Evolutionary conservation across 2,888 invertebrate genomes (phyloP), one percentile per base, ranked within the genome.

Genomic region (Rhogogaster chlorosoma): DNA sequence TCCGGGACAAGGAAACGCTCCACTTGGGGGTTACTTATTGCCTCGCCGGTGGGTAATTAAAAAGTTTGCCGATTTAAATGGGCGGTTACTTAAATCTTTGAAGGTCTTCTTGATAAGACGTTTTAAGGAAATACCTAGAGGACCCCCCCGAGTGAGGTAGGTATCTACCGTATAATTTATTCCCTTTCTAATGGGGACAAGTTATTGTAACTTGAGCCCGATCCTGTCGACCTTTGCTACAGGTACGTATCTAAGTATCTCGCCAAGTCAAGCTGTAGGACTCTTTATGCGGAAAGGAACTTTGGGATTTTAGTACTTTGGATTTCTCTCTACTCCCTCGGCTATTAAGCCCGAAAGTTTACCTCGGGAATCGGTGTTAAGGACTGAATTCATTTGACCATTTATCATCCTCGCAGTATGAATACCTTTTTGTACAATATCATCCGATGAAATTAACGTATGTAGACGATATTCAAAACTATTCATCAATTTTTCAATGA

Each of bases 51-150:
- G 86, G 88, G 86, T 86, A 88, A 90, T 90, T 89, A 88, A 90
- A 89, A 90, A 89, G 90, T 90, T 90, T 87, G 87, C 86, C 87
- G 85, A 87, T 87, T 88, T 84, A 87, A 88, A 88, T 85, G 84
- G 86, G 80, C 70, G 53, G 84, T 53, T 83, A 83, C 64, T 83
- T 70, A 70, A 83, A 67, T 83, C 83, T 83, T 83, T 45, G 83
- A 83, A 83, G 64, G 82, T 78, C 80, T 49, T 38, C 38, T 53
- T 67, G 84, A 84, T 84, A 84, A 84, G 78, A 49, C 49, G 84
- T 45, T 70, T 64, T 49, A 67, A 67, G 67, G 83, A n/a, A 64
- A 29, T 42, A 64, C 49, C 26, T 53, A 22, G 42, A 49, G 36
- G 64, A 61, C 29, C 26, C 36, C n/a, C 9, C 29, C 32, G 26